Percentiles rank a stretch among this genome's conserved stretches.
These are phyloP conservation scores for Dipodomys merriami DNA, from an alignment of 2,113 vertebrate species.

Conservation along the genomic window DNA sequence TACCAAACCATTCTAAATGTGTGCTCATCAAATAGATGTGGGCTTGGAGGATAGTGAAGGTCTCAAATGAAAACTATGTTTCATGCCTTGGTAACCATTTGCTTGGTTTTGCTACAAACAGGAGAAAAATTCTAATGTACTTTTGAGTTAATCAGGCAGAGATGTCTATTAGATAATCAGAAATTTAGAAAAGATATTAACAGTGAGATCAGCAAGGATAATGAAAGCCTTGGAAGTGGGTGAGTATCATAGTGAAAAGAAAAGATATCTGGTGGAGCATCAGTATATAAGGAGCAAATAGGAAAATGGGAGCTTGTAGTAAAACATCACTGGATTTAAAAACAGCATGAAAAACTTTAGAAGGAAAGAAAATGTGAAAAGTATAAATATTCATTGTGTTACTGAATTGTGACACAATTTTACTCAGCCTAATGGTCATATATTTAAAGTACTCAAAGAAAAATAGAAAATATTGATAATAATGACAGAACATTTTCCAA, in stretches of 20 bases:
- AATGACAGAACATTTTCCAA: constrained; percentile 50
- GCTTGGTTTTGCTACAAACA: not conserved
- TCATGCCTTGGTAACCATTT: constrained; percentile 9
- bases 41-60: not conserved
- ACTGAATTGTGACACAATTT: constrained; percentile 5
- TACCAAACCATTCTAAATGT: constrained; percentile 8
- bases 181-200: not conserved
- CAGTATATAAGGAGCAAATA: not conserved
- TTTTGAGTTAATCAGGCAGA: not conserved
- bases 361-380: constrained; percentile 23
- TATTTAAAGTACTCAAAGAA: constrained; percentile 24
- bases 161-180: not conserved
- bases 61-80: constrained; percentile 7
- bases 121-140: not conserved
- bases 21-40: not conserved
- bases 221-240: not conserved
- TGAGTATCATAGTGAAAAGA: not conserved
- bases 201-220: constrained; percentile 30
- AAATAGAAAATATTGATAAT: constrained; percentile 33
- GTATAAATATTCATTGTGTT: constrained; percentile 35
- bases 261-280: not conserved
- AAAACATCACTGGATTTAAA: constrained; percentile 29
- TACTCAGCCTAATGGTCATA: constrained; percentile 14
- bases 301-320: not conserved
- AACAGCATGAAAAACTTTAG: constrained; percentile 29